Conservation (phyloP, 2,797 vertebrate species). For the Trachurus trachurus region DNA sequence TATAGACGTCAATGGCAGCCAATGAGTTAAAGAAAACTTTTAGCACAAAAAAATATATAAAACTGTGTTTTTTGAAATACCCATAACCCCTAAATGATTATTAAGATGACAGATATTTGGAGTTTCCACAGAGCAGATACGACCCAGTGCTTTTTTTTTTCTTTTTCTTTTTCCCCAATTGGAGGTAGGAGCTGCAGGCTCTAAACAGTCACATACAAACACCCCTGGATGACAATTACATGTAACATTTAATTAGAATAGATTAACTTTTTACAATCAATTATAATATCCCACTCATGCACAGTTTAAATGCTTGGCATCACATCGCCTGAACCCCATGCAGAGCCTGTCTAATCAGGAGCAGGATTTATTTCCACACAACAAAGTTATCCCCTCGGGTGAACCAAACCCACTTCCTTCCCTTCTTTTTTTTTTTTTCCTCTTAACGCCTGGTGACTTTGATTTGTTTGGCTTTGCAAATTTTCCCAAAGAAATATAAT, state of each 20-base stretch:
- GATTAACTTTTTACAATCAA: slow-evolving; percentile 47
- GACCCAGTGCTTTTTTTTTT: neutral
- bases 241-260: slow-evolving; percentile 35
- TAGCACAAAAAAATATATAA: neutral
- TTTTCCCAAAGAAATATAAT: slow-evolving; percentile 54
- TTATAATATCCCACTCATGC: slow-evolving; percentile 47
- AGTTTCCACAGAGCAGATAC: neutral
- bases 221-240: slow-evolving; percentile 18
- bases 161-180: neutral
- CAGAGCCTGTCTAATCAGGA: slow-evolving; percentile 60
- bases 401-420: slow-evolving; percentile 38
- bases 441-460: slow-evolving; percentile 47
- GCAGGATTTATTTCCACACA: slow-evolving; percentile 61
- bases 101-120: neutral
- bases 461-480: slow-evolving; percentile 59
- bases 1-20: too few relatives aligned
- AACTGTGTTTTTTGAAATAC: neutral
- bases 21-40: neutral
- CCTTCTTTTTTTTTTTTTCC: slow-evolving; percentile 6
- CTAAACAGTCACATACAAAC: slow-evolving; percentile 15
- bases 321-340: slow-evolving; percentile 33
- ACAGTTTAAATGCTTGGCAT: slow-evolving; percentile 47
- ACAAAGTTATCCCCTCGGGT: slow-evolving; percentile 55
- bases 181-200: neutral
- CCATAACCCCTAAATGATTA: neutral